These are phyloP conservation scores for Dicycla oo DNA, from an alignment of 2,888 invertebrate species.

Conservation along the genomic window DNA sequence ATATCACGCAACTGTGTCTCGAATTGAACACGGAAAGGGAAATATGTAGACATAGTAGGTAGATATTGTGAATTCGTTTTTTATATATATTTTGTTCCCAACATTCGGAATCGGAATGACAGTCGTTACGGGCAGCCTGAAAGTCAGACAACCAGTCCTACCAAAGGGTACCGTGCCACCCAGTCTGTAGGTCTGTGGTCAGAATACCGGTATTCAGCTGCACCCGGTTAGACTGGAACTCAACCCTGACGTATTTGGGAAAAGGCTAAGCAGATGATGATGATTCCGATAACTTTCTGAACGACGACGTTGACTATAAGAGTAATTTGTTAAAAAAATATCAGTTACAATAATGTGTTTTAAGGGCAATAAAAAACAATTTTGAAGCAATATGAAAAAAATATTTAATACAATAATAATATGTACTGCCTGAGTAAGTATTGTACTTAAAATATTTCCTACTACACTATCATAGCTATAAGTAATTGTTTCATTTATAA, in stretches of 20 bases:
- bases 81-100: not conserved
- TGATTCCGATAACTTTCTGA: not conserved
- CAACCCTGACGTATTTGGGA: not conserved
- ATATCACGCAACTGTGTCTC: not conserved
- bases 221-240: not conserved
- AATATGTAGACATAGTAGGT: not conserved
- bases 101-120: no score
- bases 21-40: not conserved
- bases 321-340: not conserved
- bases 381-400: slow-evolving; percentile 85
- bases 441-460: slow-evolving; percentile 84
- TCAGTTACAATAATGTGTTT: not conserved
- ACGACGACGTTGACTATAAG: not conserved
- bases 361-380: slow-evolving; percentile 54
- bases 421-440: slow-evolving; percentile 86
- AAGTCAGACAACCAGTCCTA: not conserved
- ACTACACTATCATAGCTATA: slow-evolving; percentile 67
- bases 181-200: not conserved
- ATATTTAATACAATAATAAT: slow-evolving; percentile 79
- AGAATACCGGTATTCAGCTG: not conserved
- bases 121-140: not conserved
- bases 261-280: not conserved
- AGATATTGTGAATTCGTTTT: no score
- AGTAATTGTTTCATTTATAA: slow-evolving; percentile 71
- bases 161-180: not conserved